Evolutionary conservation across 2,113 vertebrate genomes (phyloP), one percentile per base, ranked within the genome.

Genomic region (Physeter macrocephalus): DNA sequence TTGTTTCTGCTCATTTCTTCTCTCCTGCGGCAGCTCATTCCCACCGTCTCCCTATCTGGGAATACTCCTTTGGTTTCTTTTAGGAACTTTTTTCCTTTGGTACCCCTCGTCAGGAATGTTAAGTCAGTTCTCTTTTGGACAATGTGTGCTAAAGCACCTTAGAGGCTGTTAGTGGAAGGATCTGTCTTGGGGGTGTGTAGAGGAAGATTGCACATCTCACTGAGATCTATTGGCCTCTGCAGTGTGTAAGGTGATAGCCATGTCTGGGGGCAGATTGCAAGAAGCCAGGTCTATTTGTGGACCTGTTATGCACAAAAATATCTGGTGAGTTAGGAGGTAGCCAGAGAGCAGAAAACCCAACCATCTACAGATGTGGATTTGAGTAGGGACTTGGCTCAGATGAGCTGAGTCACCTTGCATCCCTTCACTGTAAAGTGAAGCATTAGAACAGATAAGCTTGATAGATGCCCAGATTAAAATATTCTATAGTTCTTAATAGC

Each of bases 291-390:
- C 29, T 77, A 20, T 6, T 49, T 52, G 49, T 52, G 29, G 29
- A 77, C 31, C 20, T 34, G 17, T 46, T 49, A 49, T 52, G 43
- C 74, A 49, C 9, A 34, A 12, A 77, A 52, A 34, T 77, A 52
- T 52, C 74, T 21, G 74, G 46, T 49, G 74, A 77, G 46, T 77
- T 34, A 77, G 74, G 46, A 77, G 31, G 43, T 34, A 77, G 46
- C 43, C 74, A 77, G 39, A 5, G 74, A 21, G 17, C 17, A 49
- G 46, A 34, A 77, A 77, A 52, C 29, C 5, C 9, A 49, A 4
- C 29, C 29, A 34, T 21, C 0, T 0, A 11, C 15, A 49, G 5
- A 12, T 12, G 29, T 52, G 29, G 4, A 0, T 49, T 52, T 31
- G 20, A 34, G 31, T 12, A 34, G 17, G 74, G 41, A 20, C 29